phyloP scores from a whole-genome alignment of 2,888 invertebrate species.

The Lysandra bellargus region DNA sequence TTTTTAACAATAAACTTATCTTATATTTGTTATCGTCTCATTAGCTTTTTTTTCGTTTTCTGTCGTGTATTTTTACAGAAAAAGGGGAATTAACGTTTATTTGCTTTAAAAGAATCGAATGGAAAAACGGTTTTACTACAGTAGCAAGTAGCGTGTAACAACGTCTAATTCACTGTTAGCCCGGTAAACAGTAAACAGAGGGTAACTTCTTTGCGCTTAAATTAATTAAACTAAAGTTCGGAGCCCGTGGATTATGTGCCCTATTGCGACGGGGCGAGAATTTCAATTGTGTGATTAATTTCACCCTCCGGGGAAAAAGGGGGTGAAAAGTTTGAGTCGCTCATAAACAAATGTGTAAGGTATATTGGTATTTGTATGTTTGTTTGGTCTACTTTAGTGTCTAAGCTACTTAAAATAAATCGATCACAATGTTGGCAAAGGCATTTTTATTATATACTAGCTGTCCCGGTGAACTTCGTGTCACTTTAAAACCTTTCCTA shows the following conservation, averaged over 20 bases:
- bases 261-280: background rate
- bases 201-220: conserved; percentile 15
- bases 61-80: too few relatives aligned
- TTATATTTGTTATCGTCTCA: too few relatives aligned
- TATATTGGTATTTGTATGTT: background rate
- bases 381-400: too few relatives aligned
- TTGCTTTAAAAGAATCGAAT: background rate
- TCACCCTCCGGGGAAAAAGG: background rate
- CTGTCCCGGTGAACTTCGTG: too few relatives aligned
- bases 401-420: too few relatives aligned
- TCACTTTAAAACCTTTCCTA: too few relatives aligned
- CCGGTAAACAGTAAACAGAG: conserved; percentile 10
- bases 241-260: conserved; percentile 14
- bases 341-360: background rate
- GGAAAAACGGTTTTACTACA: background rate
- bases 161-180: background rate
- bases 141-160: background rate
- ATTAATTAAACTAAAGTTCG: conserved; percentile 12
- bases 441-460: too few relatives aligned
- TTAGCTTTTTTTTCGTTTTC: too few relatives aligned
- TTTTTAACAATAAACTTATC: too few relatives aligned
- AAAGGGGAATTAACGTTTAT: too few relatives aligned
- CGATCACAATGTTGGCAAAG: too few relatives aligned
- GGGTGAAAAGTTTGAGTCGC: background rate
- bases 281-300: conserved; percentile 9